Conservation (phyloP, 2,888 invertebrate species). For the Cartodere bifasciata region DNA sequence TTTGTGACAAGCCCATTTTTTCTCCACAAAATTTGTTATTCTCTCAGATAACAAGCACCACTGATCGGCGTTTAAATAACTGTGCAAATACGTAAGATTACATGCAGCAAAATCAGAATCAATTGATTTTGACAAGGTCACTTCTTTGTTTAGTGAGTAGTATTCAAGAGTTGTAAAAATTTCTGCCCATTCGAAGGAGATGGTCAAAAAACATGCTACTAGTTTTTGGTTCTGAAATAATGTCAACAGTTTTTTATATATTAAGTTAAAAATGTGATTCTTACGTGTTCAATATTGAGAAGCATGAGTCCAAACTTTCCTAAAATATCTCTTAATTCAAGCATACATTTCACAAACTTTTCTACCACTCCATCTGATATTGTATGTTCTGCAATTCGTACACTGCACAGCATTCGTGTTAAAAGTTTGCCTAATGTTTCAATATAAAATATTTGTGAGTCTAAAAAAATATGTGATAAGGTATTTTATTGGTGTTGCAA, state of each 20-base stretch:
- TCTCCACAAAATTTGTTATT: conserved; percentile 33
- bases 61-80: conserved; percentile 28
- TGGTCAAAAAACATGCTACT: conserved; percentile 29
- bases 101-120: conserved; percentile 24
- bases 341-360: conserved; percentile 26
- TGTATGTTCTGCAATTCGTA: conserved; percentile 28
- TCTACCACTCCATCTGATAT: conserved; percentile 22
- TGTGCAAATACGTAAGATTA: conserved; percentile 29
- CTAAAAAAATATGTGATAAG: no score
- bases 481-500: no score
- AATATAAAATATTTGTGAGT: conserved; percentile 20
- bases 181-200: conserved; percentile 31
- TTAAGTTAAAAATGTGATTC: conserved; percentile 7
- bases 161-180: conserved; percentile 25
- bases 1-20: conserved; percentile 26
- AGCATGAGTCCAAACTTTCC: conserved; percentile 25
- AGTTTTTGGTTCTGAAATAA: conserved; percentile 28
- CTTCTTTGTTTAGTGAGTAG: conserved; percentile 23
- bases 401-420: conserved; percentile 25
- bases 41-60: conserved; percentile 32
- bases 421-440: conserved; percentile 25
- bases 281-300: conserved; percentile 31
- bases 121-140: conserved; percentile 16
- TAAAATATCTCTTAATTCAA: conserved; percentile 24
- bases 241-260: neutral